Conservation (phyloP, 2,888 invertebrate genomes). For the Sthenelais limicola region DNA sequence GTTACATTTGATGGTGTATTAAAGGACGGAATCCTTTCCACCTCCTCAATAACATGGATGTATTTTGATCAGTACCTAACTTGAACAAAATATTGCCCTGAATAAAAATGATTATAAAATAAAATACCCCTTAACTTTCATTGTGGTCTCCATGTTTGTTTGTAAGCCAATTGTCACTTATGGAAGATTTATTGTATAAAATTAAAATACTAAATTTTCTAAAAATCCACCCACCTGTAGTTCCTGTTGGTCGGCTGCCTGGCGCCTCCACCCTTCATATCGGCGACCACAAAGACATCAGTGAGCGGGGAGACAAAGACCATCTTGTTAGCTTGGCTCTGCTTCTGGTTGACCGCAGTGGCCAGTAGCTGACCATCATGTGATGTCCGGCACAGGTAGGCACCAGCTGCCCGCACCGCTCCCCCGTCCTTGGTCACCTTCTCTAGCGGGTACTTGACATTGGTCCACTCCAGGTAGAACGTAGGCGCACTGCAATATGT, state of each 20-base stretch:
- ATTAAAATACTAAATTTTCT: no score
- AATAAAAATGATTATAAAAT: no score
- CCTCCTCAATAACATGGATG: no score
- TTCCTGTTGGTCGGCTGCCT: conserved; percentile 39
- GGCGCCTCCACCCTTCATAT: conserved; percentile 55
- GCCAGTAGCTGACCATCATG: conserved; percentile 67
- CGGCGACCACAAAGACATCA: conserved; percentile 62
- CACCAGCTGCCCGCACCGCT: conserved; percentile 58
- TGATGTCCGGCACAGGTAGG: conserved; percentile 60
- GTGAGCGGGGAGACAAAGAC: conserved; percentile 66
- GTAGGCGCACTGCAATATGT: conserved; percentile 40
- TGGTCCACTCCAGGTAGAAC: conserved; percentile 49
- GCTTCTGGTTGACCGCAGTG: conserved; percentile 67
- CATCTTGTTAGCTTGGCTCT: conserved; percentile 59
- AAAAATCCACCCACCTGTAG: conserved; percentile 21
- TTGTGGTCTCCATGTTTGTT: no score
- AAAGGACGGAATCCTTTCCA: no score
- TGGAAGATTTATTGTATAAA: no score
- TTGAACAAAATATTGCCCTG: no score
- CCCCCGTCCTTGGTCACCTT: conserved; percentile 49
- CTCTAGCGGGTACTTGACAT: conserved; percentile 37
- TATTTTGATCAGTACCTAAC: no score
- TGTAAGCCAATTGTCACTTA: no score
- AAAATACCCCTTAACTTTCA: no score
- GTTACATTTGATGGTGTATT: no score